phyloP scores from a whole-genome alignment of 30 jellyfish, hydroid and myxozoan species.

The Turritopsis dohrnii region DNA sequence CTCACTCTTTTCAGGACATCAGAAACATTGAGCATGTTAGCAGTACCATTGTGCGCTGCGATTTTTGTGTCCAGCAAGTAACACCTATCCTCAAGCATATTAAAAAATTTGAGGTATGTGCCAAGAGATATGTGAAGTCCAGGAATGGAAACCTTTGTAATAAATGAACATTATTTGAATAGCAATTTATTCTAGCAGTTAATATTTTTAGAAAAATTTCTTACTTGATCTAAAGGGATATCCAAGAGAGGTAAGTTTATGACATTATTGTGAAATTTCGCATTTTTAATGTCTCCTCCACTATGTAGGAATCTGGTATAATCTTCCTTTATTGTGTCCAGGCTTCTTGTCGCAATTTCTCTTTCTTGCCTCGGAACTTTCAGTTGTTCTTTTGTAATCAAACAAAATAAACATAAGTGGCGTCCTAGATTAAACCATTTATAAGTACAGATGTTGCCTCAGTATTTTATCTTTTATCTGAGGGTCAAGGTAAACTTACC shows the following conservation, averaged over 20 bases:
- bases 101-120: neutral
- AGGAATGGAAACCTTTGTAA: neutral
- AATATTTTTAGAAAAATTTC: neutral
- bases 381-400: no score
- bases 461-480: no score
- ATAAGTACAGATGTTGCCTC: no score
- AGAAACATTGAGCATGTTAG: rapidly evolving
- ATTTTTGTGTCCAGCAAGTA: neutral
- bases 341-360: no score
- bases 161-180: neutral
- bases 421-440: no score
- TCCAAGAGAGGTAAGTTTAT: neutral
- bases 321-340: no score
- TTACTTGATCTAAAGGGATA: constrained; percentile 1
- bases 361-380: no score
- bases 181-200: neutral
- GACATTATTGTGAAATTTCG: neutral
- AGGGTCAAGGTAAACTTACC: no score
- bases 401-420: no score
- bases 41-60: neutral
- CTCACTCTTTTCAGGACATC: neutral
- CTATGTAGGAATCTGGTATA: no score
- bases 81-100: neutral
- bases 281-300: neutral
- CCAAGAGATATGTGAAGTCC: neutral